phyloP scores from a whole-genome alignment of 1,140 invertebrate species.

The Drosophila setifemur region DNA sequence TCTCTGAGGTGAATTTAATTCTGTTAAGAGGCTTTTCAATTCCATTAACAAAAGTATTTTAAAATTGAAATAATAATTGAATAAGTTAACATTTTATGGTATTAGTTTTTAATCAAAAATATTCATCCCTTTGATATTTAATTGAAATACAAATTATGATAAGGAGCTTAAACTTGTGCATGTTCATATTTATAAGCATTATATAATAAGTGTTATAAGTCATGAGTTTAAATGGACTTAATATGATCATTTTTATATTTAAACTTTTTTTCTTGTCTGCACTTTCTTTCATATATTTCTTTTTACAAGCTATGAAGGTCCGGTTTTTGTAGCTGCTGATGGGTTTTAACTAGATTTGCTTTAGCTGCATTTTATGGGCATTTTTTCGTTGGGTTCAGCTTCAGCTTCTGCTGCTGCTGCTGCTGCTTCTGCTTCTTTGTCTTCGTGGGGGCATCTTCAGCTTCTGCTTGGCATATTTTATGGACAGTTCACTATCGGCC shows the following conservation, averaged over 20 bases:
- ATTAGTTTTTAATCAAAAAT: no score
- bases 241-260: background rate
- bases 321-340: background rate
- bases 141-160: no score
- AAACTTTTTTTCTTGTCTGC: conserved; percentile 16
- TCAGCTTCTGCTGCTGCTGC: background rate
- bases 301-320: background rate
- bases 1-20: background rate
- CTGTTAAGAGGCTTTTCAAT: background rate
- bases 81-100: no score
- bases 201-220: no score
- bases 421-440: conserved; percentile 4
- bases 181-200: no score
- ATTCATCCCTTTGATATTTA: no score
- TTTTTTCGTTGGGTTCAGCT: conserved; percentile 19
- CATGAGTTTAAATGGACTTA: no score
- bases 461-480: conserved; percentile 66
- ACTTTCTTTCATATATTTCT: conserved; percentile 5
- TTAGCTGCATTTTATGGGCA: conserved; percentile 60
- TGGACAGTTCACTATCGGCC: conserved; percentile 34
- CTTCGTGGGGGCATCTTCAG: conserved; percentile 22
- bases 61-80: background rate
- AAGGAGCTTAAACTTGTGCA: no score
- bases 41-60: background rate
- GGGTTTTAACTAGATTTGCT: conserved; percentile 54